Conservation (phyloP, 2,113 vertebrate genomes). For the Rhabdornis inornatus region DNA sequence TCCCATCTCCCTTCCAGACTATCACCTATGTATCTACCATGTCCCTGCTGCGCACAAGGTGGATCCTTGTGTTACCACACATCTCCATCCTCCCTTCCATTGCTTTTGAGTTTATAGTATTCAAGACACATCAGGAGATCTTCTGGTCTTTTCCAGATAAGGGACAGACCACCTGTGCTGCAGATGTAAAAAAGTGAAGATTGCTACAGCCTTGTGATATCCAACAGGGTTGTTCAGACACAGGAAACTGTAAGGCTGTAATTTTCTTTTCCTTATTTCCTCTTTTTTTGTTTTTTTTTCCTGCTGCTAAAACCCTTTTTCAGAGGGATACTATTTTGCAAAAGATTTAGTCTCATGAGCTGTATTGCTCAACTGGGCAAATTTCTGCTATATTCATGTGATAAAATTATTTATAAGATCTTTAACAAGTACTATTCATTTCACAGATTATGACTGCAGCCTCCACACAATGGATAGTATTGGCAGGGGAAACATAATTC, state of each 20-base stretch:
- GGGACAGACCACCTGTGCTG: background rate
- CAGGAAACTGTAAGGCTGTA: background rate
- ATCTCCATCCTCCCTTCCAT: background rate
- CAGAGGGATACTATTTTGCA: background rate
- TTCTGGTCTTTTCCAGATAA: background rate
- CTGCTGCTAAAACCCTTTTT: background rate
- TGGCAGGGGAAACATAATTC: background rate
- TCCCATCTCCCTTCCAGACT: background rate
- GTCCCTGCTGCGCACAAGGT: background rate
- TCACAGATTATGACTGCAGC: slow-evolving; percentile 1
- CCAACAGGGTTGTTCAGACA: background rate
- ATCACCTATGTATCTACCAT: background rate
- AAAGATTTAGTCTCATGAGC: background rate
- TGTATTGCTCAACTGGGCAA: background rate
- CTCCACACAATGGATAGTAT: background rate
- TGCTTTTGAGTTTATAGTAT: background rate
- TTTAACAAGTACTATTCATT: background rate
- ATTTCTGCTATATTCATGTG: background rate
- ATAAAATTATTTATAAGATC: slow-evolving; percentile 15
- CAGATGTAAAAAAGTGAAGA: background rate
- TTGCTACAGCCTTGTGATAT: background rate
- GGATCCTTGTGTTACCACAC: background rate
- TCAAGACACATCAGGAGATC: background rate
- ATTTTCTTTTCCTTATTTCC: background rate
- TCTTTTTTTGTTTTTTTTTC: background rate